phyloP scores from a whole-genome alignment of 2,888 invertebrate species.

The Nycteola revayana region DNA sequence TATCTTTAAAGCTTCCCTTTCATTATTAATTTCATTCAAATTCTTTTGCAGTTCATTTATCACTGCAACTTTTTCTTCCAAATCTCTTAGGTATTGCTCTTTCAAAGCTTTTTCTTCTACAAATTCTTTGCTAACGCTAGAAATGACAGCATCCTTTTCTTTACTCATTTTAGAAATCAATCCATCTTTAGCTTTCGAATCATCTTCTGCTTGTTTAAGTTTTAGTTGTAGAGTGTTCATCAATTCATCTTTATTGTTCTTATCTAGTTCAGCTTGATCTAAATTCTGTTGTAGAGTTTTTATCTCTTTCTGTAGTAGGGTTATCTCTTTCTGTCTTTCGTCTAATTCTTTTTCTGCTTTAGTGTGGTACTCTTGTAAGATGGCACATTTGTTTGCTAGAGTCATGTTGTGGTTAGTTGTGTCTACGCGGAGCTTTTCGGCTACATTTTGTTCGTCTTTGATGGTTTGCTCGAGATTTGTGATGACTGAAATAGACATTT shows the following conservation, averaged over 20 bases:
- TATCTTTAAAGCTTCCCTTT: slow-evolving; percentile 37
- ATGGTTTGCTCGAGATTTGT: slow-evolving; percentile 42
- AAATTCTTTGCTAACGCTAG: slow-evolving; percentile 45
- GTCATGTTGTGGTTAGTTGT: slow-evolving; percentile 41
- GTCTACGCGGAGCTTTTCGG: slow-evolving; percentile 37
- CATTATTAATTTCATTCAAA: slow-evolving; percentile 35
- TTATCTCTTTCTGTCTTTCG: slow-evolving; percentile 45
- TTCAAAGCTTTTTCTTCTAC: slow-evolving; percentile 40
- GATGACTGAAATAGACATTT: slow-evolving; percentile 45
- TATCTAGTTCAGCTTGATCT: slow-evolving; percentile 17
- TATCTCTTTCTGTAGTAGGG: slow-evolving; percentile 36
- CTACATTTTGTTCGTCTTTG: slow-evolving; percentile 39
- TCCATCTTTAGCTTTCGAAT: slow-evolving; percentile 36
- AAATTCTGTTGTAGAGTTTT: slow-evolving; percentile 28
- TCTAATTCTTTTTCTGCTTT: slow-evolving; percentile 51
- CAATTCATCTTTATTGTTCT: too few relatives aligned
- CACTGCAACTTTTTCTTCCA: slow-evolving; percentile 30
- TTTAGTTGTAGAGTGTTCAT: too few relatives aligned
- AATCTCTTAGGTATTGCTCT: slow-evolving; percentile 38
- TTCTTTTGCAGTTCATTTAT: slow-evolving; percentile 37
- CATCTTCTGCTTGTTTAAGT: slow-evolving; percentile 18
- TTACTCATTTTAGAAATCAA: slow-evolving; percentile 30
- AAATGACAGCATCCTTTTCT: slow-evolving; percentile 29
- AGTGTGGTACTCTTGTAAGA: slow-evolving; percentile 49
- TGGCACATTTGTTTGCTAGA: slow-evolving; percentile 44